Evolutionary conservation across 2,888 invertebrate species (phyloP).

Genomic region (Sturmia bella): DNA sequence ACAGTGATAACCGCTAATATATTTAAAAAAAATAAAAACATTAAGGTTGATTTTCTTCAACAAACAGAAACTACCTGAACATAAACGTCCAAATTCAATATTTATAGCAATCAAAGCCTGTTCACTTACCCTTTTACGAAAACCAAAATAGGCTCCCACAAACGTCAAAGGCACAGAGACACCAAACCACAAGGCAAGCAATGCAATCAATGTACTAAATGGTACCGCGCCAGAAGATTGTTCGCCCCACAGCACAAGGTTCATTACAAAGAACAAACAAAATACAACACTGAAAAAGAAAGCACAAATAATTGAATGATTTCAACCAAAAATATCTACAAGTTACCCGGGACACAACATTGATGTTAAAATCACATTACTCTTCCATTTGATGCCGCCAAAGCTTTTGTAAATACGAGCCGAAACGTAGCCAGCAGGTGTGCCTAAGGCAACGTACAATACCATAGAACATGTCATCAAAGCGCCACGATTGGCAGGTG

Average conservation of each 20-base stretch:
- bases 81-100: no score
- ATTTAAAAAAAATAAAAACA: no score
- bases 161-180: constrained; percentile 99
- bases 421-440: constrained; percentile 97
- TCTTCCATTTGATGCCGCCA: constrained; percentile 99
- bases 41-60: no score
- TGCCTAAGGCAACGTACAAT: constrained; percentile 97
- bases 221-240: constrained; percentile 98
- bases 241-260: constrained; percentile 97
- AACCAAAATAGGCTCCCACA: constrained; percentile 99
- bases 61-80: no score
- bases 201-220: constrained; percentile 96
- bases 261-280: constrained; percentile 98
- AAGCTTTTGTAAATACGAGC: constrained; percentile 99
- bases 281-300: constrained; percentile 90
- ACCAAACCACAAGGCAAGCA: constrained; percentile 97
- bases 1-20: no score
- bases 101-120: no score
- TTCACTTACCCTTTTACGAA: constrained; percentile 92
- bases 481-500: constrained; percentile 98
- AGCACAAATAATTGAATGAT: not conserved
- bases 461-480: constrained; percentile 99
- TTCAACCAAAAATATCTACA: not conserved
- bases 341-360: constrained; percentile 97
- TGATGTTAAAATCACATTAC: constrained; percentile 97